A percentile compares a stretch with the other conserved stretches of the same genome.
phyloP scores from a whole-genome alignment of 2,113 vertebrate species.

The Petrocephalus microphthalmus region DNA sequence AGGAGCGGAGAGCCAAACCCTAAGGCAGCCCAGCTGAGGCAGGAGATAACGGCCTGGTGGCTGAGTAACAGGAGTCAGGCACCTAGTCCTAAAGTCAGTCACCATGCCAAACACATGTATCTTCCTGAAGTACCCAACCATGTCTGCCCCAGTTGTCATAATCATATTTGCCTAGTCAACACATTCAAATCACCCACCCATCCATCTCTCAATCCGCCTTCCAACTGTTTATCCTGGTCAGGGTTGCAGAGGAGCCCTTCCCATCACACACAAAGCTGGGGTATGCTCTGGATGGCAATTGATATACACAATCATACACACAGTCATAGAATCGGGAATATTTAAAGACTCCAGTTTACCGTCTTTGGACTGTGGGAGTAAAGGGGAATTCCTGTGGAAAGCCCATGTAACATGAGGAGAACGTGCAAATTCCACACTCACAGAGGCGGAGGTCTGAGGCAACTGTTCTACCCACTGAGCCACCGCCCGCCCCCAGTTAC shows the following conservation, averaged over 20 bases:
- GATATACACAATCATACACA: too few species aligned
- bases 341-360: background rate
- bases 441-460: background rate
- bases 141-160: background rate
- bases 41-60: constrained; percentile 60
- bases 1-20: constrained; percentile 63
- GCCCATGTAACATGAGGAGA: background rate
- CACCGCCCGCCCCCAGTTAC: background rate
- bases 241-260: background rate
- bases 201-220: background rate
- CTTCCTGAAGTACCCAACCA: background rate
- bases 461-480: background rate
- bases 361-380: background rate
- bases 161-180: background rate
- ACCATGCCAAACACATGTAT: background rate
- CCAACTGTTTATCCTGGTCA: background rate
- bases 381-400: background rate
- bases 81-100: constrained; percentile 41
- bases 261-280: background rate
- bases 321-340: background rate
- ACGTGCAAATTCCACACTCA: background rate
- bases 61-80: constrained; percentile 37
- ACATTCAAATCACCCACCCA: background rate
- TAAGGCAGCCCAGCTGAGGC: constrained; percentile 69
- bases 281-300: background rate